Percentiles rank a stretch among this genome's conserved stretches.
These are phyloP conservation scores for Orthonyx spaldingii DNA, from an alignment of 2,113 vertebrate species.

Conservation along the genomic window DNA sequence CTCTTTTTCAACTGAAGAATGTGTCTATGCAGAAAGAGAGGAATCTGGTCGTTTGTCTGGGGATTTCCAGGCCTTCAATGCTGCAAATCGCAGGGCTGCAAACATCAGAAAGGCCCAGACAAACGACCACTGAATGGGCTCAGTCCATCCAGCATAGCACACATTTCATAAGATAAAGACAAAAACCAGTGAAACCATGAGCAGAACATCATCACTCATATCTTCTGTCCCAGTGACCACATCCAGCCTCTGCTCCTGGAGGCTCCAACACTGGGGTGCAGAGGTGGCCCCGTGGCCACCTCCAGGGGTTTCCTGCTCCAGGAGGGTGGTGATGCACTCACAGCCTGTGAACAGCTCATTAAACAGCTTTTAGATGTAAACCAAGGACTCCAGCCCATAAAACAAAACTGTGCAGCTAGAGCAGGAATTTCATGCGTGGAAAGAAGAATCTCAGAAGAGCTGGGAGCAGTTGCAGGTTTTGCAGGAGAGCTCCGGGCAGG, in stretches of 20 bases:
- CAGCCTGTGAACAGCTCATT: background rate
- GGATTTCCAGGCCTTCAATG: background rate
- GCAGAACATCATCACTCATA: accelerated
- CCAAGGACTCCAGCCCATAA: background rate
- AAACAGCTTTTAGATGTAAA: accelerated
- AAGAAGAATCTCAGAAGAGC: background rate
- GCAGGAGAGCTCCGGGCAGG: background rate
- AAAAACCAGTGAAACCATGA: background rate
- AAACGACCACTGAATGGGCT: background rate
- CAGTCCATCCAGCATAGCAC: background rate
- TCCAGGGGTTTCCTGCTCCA: accelerated
- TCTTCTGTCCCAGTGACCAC: background rate
- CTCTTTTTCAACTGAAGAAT: background rate
- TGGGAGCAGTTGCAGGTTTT: background rate
- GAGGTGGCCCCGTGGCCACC: background rate
- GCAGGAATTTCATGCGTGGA: background rate
- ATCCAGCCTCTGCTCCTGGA: background rate
- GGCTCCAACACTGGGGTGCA: accelerated
- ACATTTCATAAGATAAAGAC: accelerated
- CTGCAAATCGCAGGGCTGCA: background rate
- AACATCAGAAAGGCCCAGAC: background rate
- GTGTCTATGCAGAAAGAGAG: background rate
- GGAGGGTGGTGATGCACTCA: accelerated
- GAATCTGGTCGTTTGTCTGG: background rate
- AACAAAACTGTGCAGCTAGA: background rate